Evolutionary conservation across 2,797 vertebrate species (phyloP).

Genomic region (Poeciliopsis paucimaculata): DNA sequence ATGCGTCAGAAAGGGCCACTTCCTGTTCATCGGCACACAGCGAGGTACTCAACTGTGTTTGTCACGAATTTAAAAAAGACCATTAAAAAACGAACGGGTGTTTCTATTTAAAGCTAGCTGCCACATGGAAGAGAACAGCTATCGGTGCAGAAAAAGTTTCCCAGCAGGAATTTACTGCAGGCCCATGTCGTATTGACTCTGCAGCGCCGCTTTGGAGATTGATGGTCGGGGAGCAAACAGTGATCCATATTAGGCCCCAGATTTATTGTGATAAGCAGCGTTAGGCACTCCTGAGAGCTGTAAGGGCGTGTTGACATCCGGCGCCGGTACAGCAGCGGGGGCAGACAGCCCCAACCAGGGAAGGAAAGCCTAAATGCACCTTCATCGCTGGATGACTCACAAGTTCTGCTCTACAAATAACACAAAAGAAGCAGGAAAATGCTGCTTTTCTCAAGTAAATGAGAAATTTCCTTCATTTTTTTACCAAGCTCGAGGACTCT

Average conservation of each 20-base stretch:
- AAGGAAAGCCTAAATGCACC: constrained; percentile 18
- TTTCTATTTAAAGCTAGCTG: constrained; percentile 11
- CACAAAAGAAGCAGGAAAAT: neutral
- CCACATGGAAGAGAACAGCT: constrained; percentile 6
- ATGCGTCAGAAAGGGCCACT: constrained; percentile 32
- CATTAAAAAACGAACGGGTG: neutral
- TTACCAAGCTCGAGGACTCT: neutral
- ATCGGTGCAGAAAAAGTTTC: constrained; percentile 13
- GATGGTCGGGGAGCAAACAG: constrained; percentile 52
- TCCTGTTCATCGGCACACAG: constrained; percentile 10
- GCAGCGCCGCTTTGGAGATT: constrained; percentile 46
- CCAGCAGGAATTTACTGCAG: constrained; percentile 39
- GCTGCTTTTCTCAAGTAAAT: neutral
- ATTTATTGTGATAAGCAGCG: constrained; percentile 69
- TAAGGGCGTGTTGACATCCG: constrained; percentile 57
- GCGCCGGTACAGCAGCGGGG: constrained; percentile 29
- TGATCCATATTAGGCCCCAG: constrained; percentile 61
- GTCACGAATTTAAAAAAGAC: neutral
- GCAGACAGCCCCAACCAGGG: constrained; percentile 13
- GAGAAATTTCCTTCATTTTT: neutral
- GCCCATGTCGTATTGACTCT: constrained; percentile 42
- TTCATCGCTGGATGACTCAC: constrained; percentile 29
- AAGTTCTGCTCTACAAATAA: neutral
- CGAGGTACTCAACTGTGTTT: constrained; percentile 6
- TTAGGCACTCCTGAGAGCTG: constrained; percentile 60